Conservation (phyloP, 1,140 invertebrate genomes). For the Helicoverpa zea region DNA sequence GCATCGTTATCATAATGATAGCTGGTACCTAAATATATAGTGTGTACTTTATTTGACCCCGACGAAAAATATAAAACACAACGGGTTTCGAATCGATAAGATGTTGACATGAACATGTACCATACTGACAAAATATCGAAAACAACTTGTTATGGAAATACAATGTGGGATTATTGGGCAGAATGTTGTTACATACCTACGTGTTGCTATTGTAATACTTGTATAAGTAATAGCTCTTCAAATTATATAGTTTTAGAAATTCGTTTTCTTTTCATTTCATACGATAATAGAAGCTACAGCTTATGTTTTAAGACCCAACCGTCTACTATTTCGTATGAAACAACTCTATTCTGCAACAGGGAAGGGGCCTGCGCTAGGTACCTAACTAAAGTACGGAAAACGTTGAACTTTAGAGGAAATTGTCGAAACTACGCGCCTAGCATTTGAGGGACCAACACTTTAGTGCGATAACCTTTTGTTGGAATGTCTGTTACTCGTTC, state of each 20-base stretch:
- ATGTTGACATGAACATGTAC: too few species aligned
- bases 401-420: constrained; percentile 49
- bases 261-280: neutral
- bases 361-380: constrained; percentile 38
- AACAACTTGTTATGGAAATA: neutral
- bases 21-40: neutral
- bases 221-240: too few species aligned
- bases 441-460: constrained; percentile 49
- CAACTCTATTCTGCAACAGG: constrained; percentile 33
- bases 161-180: too few species aligned
- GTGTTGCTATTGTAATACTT: too few species aligned
- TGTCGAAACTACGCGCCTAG: constrained; percentile 47
- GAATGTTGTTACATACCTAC: too few species aligned
- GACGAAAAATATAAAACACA: too few species aligned
- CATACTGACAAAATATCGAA: neutral
- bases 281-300: constrained; percentile 11
- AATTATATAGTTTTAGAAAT: neutral
- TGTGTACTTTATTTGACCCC: neutral
- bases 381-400: constrained; percentile 43
- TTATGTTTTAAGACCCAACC: constrained; percentile 36
- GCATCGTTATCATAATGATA: too few species aligned
- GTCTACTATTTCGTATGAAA: constrained; percentile 43
- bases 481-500: constrained; percentile 35
- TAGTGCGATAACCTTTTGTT: constrained; percentile 45
- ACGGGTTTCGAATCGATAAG: too few species aligned